Conservation (phyloP, 2,888 invertebrate genomes). For the Opisthograptis luteolata region DNA sequence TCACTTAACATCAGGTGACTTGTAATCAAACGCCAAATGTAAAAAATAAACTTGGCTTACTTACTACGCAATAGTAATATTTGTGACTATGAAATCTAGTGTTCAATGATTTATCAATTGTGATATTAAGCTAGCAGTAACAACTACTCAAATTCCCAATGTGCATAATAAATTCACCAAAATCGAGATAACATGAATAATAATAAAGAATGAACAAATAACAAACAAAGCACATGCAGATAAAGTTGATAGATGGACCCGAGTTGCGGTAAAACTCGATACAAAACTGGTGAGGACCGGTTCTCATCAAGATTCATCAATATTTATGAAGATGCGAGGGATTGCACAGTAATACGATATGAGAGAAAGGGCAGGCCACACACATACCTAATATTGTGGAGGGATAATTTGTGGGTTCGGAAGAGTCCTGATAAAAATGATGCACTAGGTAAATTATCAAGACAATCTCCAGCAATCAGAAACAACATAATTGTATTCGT, state of each 20-base stretch:
- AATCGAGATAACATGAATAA: background rate
- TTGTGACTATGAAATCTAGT: too few species aligned
- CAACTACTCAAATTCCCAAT: background rate
- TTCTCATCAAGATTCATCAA: constrained; percentile 16
- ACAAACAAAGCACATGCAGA: constrained; percentile 11
- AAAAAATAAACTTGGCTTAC: too few species aligned
- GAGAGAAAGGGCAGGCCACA: constrained; percentile 16
- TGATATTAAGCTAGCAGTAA: background rate
- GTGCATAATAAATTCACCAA: background rate
- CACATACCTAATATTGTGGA: too few species aligned
- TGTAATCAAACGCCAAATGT: too few species aligned
- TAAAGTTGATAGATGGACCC: constrained; percentile 14
- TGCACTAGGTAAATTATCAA: background rate
- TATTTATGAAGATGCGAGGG: constrained; percentile 20
- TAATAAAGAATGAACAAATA: constrained; percentile 18
- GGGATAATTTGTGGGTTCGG: background rate
- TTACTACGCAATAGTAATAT: too few species aligned
- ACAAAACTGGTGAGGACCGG: constrained; percentile 12
- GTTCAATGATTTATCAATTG: too few species aligned
- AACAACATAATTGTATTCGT: too few species aligned
- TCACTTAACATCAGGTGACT: too few species aligned
- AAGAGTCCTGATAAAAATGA: background rate
- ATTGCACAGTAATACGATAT: constrained; percentile 11
- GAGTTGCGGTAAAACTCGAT: constrained; percentile 11
- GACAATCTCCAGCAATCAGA: too few species aligned